These are phyloP conservation scores for Epinotia bilunana DNA, from an alignment of 2,888 invertebrate species.

Conservation along the genomic window DNA sequence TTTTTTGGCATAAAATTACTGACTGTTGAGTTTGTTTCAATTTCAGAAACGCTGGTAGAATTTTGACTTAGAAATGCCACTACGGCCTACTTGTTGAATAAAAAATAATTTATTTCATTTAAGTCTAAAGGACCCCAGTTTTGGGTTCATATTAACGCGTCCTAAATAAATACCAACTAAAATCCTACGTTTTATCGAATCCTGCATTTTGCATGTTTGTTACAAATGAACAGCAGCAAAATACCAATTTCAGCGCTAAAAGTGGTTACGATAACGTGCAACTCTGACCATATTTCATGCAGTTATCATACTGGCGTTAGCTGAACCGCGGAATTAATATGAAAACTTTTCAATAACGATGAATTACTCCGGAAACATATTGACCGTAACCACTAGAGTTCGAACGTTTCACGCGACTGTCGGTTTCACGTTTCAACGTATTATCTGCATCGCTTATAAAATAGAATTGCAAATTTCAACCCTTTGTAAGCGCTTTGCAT, in stretches of 20 bases:
- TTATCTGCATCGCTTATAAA: constrained; percentile 78
- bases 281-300: constrained; percentile 20
- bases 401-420: constrained; percentile 49
- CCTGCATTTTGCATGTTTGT: not conserved
- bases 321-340: constrained; percentile 30
- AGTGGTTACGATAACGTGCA: constrained; percentile 11
- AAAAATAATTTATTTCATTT: too few species aligned
- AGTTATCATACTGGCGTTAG: constrained; percentile 20
- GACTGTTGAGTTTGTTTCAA: too few species aligned
- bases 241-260: not conserved
- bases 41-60: too few species aligned
- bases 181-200: too few species aligned
- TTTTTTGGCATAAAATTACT: too few species aligned
- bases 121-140: too few species aligned
- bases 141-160: too few species aligned
- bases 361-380: constrained; percentile 40
- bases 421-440: constrained; percentile 75
- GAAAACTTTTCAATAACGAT: constrained; percentile 45
- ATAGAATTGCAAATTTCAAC: constrained; percentile 84
- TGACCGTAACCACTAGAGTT: constrained; percentile 39
- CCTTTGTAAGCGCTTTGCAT: constrained; percentile 82
- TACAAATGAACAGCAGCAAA: not conserved
- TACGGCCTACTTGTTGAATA: too few species aligned
- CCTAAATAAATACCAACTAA: too few species aligned
- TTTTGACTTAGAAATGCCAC: too few species aligned